phyloP scores from a whole-genome alignment of 2,797 vertebrate genomes.

The Fundulus diaphanus region DNA sequence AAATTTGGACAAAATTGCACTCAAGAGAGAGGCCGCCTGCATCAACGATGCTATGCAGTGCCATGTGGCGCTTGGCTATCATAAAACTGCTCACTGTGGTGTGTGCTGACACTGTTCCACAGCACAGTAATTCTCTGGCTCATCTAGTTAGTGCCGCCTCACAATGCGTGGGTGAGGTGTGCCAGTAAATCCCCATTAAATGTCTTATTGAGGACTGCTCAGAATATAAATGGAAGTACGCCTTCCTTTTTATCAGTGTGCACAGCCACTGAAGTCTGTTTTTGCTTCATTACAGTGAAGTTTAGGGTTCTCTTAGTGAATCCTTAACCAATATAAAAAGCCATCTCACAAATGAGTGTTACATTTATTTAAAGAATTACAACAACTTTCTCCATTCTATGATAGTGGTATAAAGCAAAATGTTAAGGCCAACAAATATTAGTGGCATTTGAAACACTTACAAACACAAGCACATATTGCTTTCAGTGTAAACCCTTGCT shows the following conservation, averaged over 20 bases:
- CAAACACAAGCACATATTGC: not conserved
- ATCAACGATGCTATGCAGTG: constrained; percentile 39
- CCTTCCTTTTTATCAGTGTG: not conserved
- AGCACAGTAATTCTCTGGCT: constrained; percentile 63
- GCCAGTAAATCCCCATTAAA: constrained; percentile 55
- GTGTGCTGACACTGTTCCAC: constrained; percentile 64
- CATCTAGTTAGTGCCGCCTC: constrained; percentile 70
- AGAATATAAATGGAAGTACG: not conserved
- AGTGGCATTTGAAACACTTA: not conserved
- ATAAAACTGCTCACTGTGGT: constrained; percentile 68
- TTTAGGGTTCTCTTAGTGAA: not conserved
- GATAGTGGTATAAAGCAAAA: not conserved
- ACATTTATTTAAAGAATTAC: constrained; percentile 2
- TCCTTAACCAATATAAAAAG: not conserved
- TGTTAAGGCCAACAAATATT: not conserved
- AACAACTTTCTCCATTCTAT: not conserved
- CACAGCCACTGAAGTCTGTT: not conserved
- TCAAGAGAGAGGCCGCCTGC: constrained; percentile 20
- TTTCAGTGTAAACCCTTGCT: not conserved
- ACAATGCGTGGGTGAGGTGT: constrained; percentile 54
- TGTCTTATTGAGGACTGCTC: constrained; percentile 52
- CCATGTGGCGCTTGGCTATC: constrained; percentile 44
- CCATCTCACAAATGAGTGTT: not conserved
- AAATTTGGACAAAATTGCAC: not conserved
- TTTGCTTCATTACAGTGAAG: not conserved